These are phyloP conservation scores for Macrophya annulata DNA, from an alignment of 2,888 invertebrate species.

Conservation along the genomic window DNA sequence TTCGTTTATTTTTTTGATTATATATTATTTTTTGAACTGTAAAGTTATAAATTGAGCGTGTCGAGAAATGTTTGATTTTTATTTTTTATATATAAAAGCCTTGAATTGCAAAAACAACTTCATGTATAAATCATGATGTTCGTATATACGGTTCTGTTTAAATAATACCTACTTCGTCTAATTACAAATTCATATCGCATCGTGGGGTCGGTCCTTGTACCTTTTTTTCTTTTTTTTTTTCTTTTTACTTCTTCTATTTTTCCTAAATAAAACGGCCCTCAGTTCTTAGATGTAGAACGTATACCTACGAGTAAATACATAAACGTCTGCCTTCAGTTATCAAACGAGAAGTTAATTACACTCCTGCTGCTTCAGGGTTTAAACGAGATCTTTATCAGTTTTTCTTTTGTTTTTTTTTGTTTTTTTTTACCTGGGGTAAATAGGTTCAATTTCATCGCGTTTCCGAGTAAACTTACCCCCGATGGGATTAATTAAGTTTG, in stretches of 20 bases:
- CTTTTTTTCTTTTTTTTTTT: neutral
- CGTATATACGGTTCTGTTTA: neutral
- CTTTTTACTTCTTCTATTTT: neutral
- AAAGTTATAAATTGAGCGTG: slow-evolving; percentile 36
- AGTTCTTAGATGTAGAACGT: neutral
- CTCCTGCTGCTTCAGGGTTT: neutral
- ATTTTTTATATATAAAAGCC: neutral
- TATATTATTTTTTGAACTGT: neutral
- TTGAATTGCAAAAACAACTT: slow-evolving; percentile 31
- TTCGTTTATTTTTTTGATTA: neutral
- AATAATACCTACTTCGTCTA: neutral
- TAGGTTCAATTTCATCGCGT: slow-evolving; percentile 42
- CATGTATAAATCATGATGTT: slow-evolving; percentile 19
- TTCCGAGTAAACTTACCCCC: neutral
- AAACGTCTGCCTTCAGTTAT: neutral
- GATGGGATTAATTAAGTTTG: slow-evolving; percentile 32
- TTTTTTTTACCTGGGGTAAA: neutral
- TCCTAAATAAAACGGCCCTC: neutral
- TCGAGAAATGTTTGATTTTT: slow-evolving; percentile 36
- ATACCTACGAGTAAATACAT: neutral
- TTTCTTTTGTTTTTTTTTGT: neutral
- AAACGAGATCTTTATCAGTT: neutral
- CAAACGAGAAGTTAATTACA: slow-evolving; percentile 24
- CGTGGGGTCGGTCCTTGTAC: neutral
- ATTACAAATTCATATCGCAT: slow-evolving; percentile 40